These are phyloP conservation scores for Lates calcarifer DNA, from an alignment of 2,113 vertebrate genomes.

Conservation along the genomic window DNA sequence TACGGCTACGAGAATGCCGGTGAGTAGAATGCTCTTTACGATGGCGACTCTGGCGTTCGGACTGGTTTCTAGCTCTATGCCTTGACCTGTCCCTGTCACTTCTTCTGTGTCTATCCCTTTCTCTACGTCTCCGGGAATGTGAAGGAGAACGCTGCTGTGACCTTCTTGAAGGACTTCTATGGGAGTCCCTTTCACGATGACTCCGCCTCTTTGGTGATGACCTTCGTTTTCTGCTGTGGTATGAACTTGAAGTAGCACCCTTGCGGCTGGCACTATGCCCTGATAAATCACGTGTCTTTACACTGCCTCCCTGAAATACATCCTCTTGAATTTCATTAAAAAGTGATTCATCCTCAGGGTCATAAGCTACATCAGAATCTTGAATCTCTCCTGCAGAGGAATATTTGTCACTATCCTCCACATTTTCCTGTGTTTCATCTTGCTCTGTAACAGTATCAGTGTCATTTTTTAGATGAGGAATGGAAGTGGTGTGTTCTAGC, in stretches of 20 bases:
- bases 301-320: constrained; percentile 82
- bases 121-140: constrained; percentile 70
- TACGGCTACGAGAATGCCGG: constrained; percentile 64
- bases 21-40: constrained; percentile 60
- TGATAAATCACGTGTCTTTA: constrained; percentile 51
- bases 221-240: constrained; percentile 68
- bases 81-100: constrained; percentile 76
- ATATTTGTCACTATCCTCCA: constrained; percentile 68
- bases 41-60: constrained; percentile 70
- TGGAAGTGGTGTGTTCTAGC: constrained; percentile 26
- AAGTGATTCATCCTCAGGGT: constrained; percentile 95
- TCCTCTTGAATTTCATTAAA: constrained; percentile 92
- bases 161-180: constrained; percentile 73
- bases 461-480: constrained; percentile 42
- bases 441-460: constrained; percentile 42
- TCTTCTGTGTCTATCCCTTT: constrained; percentile 74
- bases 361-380: constrained; percentile 91
- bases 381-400: constrained; percentile 79
- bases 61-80: constrained; percentile 70
- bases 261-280: constrained; percentile 42
- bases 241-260: constrained; percentile 39
- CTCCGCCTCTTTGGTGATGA: constrained; percentile 76
- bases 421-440: constrained; percentile 57
- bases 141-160: constrained; percentile 71
- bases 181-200: constrained; percentile 68